Base-by-base conservation (phyloP, 2,888 invertebrate species). In the Lepidonotus clava region DNA sequence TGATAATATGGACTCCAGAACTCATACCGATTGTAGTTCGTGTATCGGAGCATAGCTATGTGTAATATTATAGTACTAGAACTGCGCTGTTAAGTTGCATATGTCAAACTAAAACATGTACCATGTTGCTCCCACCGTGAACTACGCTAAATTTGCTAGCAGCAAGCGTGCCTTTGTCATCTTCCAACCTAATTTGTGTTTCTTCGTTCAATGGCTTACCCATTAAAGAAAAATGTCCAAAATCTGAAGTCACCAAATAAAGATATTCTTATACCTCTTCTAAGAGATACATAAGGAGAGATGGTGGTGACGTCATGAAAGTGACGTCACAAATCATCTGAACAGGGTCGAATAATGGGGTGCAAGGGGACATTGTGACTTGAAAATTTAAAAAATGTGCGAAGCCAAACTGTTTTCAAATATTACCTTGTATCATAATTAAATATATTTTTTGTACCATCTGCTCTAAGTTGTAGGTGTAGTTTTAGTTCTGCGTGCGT, bases 241-340 rank as follows among this genome's bases (percentile, higher is more conserved):
- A 61, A n/a, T 61, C n/a, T 5, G 14, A 6, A 71, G 38, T 21
- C 71, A 71, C n/a, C 71, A 36, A 34, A 11, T 21, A 71, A 34
- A 71, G 38, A 34, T 71, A 71, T 71, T 71, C 71, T 71, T 71
- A 71, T 71, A 71, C 71, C 38, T 71, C 36, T 71, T 66, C 8
- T n/a, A n/a, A n/a, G n/a, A n/a, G n/a, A n/a, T n/a, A n/a, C n/a
- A n/a, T n/a, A n/a, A n/a, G n/a, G n/a, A n/a, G n/a, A n/a, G n/a
- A n/a, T n/a, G n/a, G n/a, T n/a, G n/a, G n/a, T n/a, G n/a, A n/a
- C n/a, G n/a, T n/a, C n/a, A n/a, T n/a, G n/a, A n/a, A n/a, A n/a
- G n/a, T n/a, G n/a, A n/a, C n/a, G n/a, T n/a, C n/a, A n/a, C n/a
- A n/a, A n/a, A n/a, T n/a, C n/a, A n/a, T n/a, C n/a, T n/a, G n/a